Conservation (phyloP, 1,140 invertebrate genomes). For the Triops cancriformis region DNA sequence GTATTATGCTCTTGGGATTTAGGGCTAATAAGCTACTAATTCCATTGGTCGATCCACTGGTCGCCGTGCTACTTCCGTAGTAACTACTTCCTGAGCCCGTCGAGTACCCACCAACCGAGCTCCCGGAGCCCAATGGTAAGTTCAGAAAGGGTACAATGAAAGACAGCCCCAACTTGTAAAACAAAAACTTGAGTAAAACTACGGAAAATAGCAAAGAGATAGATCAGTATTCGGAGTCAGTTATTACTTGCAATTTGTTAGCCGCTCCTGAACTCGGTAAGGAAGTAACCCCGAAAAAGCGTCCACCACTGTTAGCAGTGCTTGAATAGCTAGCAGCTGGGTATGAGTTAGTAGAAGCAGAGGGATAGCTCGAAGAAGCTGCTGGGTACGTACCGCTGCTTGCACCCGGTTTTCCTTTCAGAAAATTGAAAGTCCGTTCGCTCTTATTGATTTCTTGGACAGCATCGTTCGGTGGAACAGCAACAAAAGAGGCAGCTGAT, state of each 20-base stretch:
- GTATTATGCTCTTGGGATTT: slow-evolving; percentile 17
- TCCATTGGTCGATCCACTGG: not conserved
- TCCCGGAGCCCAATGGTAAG: not conserved
- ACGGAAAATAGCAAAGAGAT: not conserved
- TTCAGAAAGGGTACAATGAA: slow-evolving; percentile 23
- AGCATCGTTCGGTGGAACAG: not conserved
- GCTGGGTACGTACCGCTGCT: not conserved
- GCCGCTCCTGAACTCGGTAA: not conserved
- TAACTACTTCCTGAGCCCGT: slow-evolving; percentile 12
- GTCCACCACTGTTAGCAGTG: not conserved
- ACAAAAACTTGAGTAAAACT: not conserved
- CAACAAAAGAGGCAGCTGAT: not conserved
- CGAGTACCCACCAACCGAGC: not conserved
- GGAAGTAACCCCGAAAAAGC: not conserved
- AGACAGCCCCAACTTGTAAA: slow-evolving; percentile 15
- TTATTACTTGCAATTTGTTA: not conserved
- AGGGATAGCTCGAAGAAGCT: not conserved
- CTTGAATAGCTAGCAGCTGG: not conserved
- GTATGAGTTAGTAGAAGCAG: not conserved
- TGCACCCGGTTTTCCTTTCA: not conserved
- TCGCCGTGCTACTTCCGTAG: not conserved
- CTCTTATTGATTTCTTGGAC: not conserved
- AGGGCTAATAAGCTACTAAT: slow-evolving; percentile 18
- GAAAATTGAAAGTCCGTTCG: not conserved
- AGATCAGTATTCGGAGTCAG: not conserved